Evolutionary conservation across 1,140 invertebrate genomes (phyloP), one percentile per base, ranked within the genome.

Genomic region (Drosophila pruinosa): DNA sequence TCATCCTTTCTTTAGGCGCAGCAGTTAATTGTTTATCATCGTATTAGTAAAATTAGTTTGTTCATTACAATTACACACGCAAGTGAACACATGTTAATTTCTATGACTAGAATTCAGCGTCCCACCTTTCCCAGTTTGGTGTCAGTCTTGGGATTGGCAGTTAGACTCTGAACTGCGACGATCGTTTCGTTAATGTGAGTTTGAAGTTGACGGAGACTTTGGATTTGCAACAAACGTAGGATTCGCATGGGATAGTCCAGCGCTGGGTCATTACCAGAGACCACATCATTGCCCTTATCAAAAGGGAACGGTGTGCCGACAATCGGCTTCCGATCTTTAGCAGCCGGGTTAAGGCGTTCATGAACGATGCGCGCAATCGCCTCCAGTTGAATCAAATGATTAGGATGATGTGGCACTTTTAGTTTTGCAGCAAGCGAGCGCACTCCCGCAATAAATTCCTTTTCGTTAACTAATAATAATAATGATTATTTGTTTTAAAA

Each of bases 141-240:
- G 90, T 99, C 98, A 81, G 98, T 99, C 93, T 98, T 98, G 7
- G 98, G 98, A 94, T 99, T 96, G 5, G 98, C 98, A 10, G 98
- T 99, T 4, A 99, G 93, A 64, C 92, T 94, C 93, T 99, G 98
- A 1, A 98, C 96, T 59, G 94, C 93, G 2, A 99, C 98, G 88
- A 99, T 96, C 2, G 96, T 95, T 92, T 98, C 96, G 92, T 99
- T 99, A 31, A 99, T 98, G 83, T 95, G 95, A 0, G 98, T 99
- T 92, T 99, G 98, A 17, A 99, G 93, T 71, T 97, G 94, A 72
- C 98, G 93, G 4, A 99, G 91, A 91, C 99, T 97, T 82, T 97
- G 95, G 72, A 99, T 96, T 91, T 98, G 98, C 2, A 99, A 91
- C 12, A 99, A 93, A 34, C 97, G 94, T 19, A 99, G 92, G 36